phyloP scores from a whole-genome alignment of 2,888 invertebrate genomes.

The Cheiracanthium punctorium region DNA sequence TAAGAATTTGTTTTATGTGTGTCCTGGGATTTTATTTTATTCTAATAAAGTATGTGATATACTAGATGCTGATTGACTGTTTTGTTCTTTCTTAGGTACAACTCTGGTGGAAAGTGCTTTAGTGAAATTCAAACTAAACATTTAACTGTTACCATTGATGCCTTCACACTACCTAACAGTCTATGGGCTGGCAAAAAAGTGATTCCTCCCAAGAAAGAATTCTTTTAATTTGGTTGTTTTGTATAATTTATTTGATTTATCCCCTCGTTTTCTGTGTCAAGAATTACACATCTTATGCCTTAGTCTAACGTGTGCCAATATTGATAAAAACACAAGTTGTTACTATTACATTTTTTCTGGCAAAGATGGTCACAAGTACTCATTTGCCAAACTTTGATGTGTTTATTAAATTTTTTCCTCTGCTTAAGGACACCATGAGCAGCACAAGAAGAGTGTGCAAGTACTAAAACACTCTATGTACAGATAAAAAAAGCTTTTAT shows the following conservation, averaged over 20 bases:
- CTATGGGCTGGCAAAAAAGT: conserved; percentile 96
- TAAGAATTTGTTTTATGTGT: too few relatives aligned
- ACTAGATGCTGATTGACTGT: too few relatives aligned
- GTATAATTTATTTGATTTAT: not conserved
- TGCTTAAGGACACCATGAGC: not conserved
- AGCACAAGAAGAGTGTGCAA: conserved; percentile 28
- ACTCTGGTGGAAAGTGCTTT: conserved; percentile 99
- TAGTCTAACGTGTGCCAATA: conserved; percentile 66
- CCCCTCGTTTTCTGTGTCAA: not conserved
- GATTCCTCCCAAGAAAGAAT: conserved; percentile 64
- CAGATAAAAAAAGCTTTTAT: conserved; percentile 59
- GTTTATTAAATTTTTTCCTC: not conserved
- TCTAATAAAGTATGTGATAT: too few relatives aligned
- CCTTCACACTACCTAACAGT: conserved; percentile 98
- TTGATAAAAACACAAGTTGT: conserved; percentile 26
- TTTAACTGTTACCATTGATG: conserved; percentile 99
- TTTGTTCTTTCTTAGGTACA: conserved; percentile 86
- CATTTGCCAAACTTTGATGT: not conserved
- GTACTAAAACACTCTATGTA: conserved; percentile 55
- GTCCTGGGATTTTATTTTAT: too few relatives aligned
- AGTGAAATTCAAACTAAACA: conserved; percentile 98
- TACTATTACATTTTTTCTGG: not conserved
- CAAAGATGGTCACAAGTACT: not conserved
- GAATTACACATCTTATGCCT: conserved; percentile 45
- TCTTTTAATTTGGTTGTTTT: conserved; percentile 42